Conservation (phyloP, 2,113 vertebrate genomes). For the Macroglossus sobrinus region DNA sequence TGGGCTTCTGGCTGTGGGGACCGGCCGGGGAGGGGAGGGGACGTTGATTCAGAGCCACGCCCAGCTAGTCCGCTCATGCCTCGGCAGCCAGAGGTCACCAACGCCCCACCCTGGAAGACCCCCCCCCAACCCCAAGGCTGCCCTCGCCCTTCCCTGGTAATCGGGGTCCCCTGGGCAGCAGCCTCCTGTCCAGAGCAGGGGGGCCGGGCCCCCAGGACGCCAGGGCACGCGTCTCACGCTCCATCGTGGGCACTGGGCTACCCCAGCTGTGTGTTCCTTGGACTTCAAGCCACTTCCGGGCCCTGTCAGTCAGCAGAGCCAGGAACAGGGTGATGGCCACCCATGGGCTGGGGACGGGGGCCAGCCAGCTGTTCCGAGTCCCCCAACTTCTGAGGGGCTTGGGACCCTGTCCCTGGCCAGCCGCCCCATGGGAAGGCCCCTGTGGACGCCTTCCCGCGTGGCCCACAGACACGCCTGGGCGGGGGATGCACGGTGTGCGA, state of each 20-base stretch:
- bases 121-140: too few relatives aligned
- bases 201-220: rapidly evolving
- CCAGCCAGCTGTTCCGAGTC: too few relatives aligned
- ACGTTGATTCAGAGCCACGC: background rate
- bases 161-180: background rate
- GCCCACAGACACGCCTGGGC: background rate
- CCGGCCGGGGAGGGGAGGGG: background rate
- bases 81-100: background rate
- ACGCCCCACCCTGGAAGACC: background rate
- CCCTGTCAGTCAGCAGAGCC: rapidly evolving
- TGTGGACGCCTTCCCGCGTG: rapidly evolving
- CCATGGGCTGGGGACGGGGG: rapidly evolving
- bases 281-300: too few relatives aligned
- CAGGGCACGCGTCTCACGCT: rapidly evolving
- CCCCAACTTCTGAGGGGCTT: background rate
- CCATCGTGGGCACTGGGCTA: rapidly evolving
- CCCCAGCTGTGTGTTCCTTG: rapidly evolving
- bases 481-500: rapidly evolving
- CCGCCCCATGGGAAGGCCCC: rapidly evolving
- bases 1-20: background rate
- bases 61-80: background rate
- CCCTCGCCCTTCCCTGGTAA: background rate
- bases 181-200: too few relatives aligned
- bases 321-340: rapidly evolving
- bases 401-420: background rate